Percentiles rank a stretch among this genome's conserved stretches.
phyloP scores from a whole-genome alignment of 2,113 vertebrate species.

The Semicossyphus pulcher region DNA sequence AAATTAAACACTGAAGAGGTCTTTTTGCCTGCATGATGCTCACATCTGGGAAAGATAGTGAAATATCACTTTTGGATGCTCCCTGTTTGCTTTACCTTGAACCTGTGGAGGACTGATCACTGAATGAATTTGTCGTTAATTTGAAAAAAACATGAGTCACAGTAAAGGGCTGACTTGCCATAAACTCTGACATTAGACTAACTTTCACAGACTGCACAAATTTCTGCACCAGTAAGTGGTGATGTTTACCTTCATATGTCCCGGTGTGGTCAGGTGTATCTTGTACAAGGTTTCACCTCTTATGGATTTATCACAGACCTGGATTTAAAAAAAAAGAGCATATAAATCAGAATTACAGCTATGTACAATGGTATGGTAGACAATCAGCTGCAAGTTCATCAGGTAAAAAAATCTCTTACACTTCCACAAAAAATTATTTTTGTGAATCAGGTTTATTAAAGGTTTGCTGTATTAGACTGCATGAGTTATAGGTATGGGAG shows the following conservation, averaged over 20 bases:
- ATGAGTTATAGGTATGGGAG: too few species aligned
- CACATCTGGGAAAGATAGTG: background rate
- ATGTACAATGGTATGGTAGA: too few species aligned
- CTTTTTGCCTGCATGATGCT: background rate
- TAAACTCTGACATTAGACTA: background rate
- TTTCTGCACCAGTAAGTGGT: background rate
- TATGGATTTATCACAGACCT: conserved; percentile 83
- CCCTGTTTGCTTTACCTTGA: background rate
- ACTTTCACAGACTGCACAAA: background rate
- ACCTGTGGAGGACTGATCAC: background rate
- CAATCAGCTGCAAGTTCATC: too few species aligned
- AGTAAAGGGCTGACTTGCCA: too few species aligned
- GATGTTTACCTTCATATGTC: conserved; percentile 81
- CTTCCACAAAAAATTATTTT: too few species aligned
- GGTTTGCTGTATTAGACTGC: too few species aligned
- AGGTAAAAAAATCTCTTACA: too few species aligned
- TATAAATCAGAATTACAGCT: background rate
- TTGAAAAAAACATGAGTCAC: too few species aligned
- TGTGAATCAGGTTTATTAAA: too few species aligned
- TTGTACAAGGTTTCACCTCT: conserved; percentile 80
- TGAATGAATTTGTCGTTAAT: too few species aligned
- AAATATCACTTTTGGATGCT: background rate
- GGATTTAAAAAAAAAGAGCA: conserved; percentile 27
- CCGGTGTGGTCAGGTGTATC: conserved; percentile 80
- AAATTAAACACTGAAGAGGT: background rate